A percentile compares a stretch with the other conserved stretches of the same genome.
phyloP scores from a whole-genome alignment of 2,797 vertebrate species.

The Bufotes viridis region DNA sequence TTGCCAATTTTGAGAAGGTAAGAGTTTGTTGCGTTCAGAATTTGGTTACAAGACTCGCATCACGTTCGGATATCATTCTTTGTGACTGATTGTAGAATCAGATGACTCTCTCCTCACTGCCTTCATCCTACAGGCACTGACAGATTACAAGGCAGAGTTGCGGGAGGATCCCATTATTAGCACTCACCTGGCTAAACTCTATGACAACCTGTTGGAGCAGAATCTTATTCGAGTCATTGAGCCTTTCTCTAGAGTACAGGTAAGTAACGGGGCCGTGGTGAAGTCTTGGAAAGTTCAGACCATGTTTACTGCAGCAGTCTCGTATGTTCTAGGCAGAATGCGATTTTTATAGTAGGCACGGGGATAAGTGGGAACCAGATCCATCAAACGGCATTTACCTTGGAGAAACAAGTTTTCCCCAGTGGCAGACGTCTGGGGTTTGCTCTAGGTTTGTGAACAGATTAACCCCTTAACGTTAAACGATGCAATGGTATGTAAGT shows the following conservation, averaged over 20 bases:
- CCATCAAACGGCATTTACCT: background rate
- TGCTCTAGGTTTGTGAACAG: background rate
- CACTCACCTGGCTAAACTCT: conserved; percentile 93
- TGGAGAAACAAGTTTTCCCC: background rate
- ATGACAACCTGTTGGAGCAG: conserved; percentile 97
- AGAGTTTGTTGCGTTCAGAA: conserved; percentile 45
- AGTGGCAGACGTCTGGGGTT: background rate
- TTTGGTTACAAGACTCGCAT: background rate
- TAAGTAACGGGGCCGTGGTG: conserved; percentile 62
- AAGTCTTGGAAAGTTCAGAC: background rate
- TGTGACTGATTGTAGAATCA: background rate
- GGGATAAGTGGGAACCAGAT: background rate
- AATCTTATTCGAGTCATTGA: conserved; percentile 98
- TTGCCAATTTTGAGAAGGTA: conserved; percentile 98
- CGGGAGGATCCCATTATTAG: conserved; percentile 97
- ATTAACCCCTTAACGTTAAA: too few species aligned
- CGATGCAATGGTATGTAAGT: too few species aligned
- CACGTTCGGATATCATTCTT: background rate
- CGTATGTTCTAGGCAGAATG: background rate
- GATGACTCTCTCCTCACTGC: too few species aligned
- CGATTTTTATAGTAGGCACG: background rate
- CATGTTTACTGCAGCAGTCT: background rate
- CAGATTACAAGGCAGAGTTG: conserved; percentile 94
- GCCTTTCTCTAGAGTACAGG: conserved; percentile 98
- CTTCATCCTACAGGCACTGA: conserved; percentile 81